These are phyloP conservation scores for Aviceda subcristata DNA, from an alignment of 2,113 vertebrate genomes.

Conservation along the genomic window DNA sequence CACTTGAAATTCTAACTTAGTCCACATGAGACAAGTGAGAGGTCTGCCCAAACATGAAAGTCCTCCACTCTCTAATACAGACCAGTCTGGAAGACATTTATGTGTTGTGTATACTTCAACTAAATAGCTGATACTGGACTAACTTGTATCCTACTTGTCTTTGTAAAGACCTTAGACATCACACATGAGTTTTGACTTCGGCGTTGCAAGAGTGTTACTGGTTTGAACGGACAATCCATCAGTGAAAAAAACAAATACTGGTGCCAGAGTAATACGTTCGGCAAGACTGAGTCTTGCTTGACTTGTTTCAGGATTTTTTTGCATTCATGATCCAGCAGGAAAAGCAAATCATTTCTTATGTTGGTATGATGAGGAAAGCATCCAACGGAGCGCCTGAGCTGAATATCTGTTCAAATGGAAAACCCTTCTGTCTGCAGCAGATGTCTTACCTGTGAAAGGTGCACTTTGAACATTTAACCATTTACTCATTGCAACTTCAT, in stretches of 20 bases:
- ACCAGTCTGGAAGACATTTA: background rate
- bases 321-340: background rate
- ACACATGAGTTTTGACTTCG: background rate
- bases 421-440: background rate
- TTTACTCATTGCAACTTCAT: background rate
- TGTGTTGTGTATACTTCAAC: background rate
- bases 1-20: background rate
- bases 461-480: background rate
- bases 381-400: background rate
- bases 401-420: background rate
- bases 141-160: background rate
- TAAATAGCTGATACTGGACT: background rate
- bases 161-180: background rate
- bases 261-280: background rate
- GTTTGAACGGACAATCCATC: background rate
- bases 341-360: background rate
- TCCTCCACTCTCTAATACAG: background rate
- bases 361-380: background rate
- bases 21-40: background rate
- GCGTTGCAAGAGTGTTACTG: background rate
- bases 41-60: background rate
- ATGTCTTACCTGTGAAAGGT: background rate
- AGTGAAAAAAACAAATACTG: background rate
- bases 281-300: background rate
- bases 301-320: background rate